These are phyloP conservation scores for Phenganax marumi DNA, from an alignment of 92 coral and sea anemone species.

Conservation along the genomic window DNA sequence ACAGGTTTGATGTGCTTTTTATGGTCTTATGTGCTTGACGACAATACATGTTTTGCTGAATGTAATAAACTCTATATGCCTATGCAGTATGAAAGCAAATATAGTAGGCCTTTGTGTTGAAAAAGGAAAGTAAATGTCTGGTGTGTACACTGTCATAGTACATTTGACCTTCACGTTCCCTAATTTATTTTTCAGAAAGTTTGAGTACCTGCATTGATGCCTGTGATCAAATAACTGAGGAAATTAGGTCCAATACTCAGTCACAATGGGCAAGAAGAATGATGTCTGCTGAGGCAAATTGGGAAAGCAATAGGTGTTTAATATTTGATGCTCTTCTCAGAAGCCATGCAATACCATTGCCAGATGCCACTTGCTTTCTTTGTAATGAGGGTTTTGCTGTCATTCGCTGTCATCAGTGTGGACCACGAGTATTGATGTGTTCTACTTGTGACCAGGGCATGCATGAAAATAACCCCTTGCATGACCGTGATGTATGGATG, in stretches of 20 bases:
- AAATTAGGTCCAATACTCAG: constrained; percentile 9
- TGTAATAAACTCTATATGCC: too few relatives aligned
- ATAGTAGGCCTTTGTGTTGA: too few relatives aligned
- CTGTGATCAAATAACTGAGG: constrained; percentile 19
- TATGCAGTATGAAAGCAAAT: too few relatives aligned
- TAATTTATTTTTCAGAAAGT: constrained; percentile 4
- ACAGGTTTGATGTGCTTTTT: too few relatives aligned
- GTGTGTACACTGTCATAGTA: too few relatives aligned
- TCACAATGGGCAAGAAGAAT: constrained; percentile 7
- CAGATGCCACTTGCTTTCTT: constrained; percentile 18
- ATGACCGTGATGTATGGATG: not conserved
- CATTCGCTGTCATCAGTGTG: constrained; percentile 11
- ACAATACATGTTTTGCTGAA: too few relatives aligned
- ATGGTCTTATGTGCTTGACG: too few relatives aligned
- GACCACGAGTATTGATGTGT: constrained; percentile 18
- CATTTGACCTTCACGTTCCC: too few relatives aligned
- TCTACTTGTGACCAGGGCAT: constrained; percentile 3
- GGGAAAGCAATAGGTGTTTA: constrained; percentile 3
- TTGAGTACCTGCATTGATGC: constrained; percentile 8
- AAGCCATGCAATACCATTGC: constrained; percentile 16
- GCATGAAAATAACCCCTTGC: constrained; percentile 10
- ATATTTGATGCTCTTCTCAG: constrained; percentile 11
- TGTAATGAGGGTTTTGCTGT: constrained; percentile 14
- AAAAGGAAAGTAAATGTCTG: too few relatives aligned
- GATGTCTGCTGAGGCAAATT: constrained; percentile 8